Evolutionary conservation across 2,888 invertebrate genomes (phyloP), one percentile per base, ranked within the genome.

Genomic region (Syrista parreyssii): DNA sequence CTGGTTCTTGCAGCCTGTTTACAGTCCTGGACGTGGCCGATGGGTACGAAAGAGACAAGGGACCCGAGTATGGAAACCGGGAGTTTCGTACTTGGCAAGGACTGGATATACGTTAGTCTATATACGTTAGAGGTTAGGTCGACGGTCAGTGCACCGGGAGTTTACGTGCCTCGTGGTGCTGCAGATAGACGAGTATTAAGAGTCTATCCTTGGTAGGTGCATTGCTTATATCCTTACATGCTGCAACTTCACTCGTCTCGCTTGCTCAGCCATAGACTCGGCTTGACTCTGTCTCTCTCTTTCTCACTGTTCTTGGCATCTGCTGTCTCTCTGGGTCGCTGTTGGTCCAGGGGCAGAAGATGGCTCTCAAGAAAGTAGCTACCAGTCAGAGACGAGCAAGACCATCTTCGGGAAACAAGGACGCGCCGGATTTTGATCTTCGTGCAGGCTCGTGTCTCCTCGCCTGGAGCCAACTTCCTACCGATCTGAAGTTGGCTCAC

Each of bases 1-100:
- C 88, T n/a, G 89, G 89, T 90, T 90, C 89, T 90, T 89, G 86
- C 83, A 81, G 86, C 83, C 87, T 85, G 86, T 87, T 88, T 89
- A 86, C 86, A 84, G 86, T 84, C 86, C 82, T 84, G 84, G 85
- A 88, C 86, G 85, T 76, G 78, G 79, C 78, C 79, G 81, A 76
- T 78, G 68, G 81, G 80, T 79, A 78, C 79, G 12, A 71, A 68
- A 73, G 75, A 32, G 76, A 75, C 35, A 68, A 36, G 75, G 34
- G 77, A 82, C 83, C 88, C 88, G 79, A 83, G 85, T 88, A 89
- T 89, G 89, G 89, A 86, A 86, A 83, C 83, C 86, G 74, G 84
- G 82, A 79, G 82, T 87, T 86, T 87, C 86, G 88, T 87, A 88
- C 88, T 88, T 87, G 88, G 87, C 82, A 84, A 87, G 83, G 88